Percentiles rank a stretch among this genome's conserved stretches.
Conservation (phyloP, 2,797 vertebrate genomes). For the Gymnocypris eckloni region DNA sequence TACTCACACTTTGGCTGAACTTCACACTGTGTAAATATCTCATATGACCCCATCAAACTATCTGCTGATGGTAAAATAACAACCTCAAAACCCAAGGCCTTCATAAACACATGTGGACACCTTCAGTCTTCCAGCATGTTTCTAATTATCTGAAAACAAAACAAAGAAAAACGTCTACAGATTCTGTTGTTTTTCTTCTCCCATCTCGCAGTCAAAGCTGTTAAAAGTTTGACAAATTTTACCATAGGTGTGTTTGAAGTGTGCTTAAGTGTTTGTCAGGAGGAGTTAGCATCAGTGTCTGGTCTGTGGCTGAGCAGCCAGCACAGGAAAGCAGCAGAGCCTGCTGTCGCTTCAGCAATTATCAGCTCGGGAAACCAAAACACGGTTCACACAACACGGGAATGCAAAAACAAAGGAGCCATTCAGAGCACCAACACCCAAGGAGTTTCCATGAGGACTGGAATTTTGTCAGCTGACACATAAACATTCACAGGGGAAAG, state of each 20-base stretch:
- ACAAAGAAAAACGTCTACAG: slow-evolving; percentile 69
- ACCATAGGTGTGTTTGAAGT: slow-evolving; percentile 70
- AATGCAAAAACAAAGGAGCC: slow-evolving; percentile 78
- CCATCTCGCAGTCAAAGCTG: slow-evolving; percentile 46
- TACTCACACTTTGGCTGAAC: slow-evolving; percentile 73
- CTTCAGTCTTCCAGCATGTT: slow-evolving; percentile 67
- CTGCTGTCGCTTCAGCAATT: slow-evolving; percentile 73
- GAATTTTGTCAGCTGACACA: slow-evolving; percentile 75
- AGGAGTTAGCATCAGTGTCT: slow-evolving; percentile 72
- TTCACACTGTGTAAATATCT: slow-evolving; percentile 75
- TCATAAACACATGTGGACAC: slow-evolving; percentile 71
- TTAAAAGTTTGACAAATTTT: slow-evolving; percentile 74
- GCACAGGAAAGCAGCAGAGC: slow-evolving; percentile 57
- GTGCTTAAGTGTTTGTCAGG: slow-evolving; percentile 74
- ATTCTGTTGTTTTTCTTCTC: slow-evolving; percentile 67
- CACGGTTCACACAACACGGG: slow-evolving; percentile 74
- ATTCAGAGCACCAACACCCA: slow-evolving; percentile 74
- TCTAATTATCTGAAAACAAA: slow-evolving; percentile 71
- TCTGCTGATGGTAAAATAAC: slow-evolving; percentile 72
- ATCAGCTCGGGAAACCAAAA: slow-evolving; percentile 76
- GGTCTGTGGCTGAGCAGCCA: slow-evolving; percentile 56
- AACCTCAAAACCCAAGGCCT: slow-evolving; percentile 64
- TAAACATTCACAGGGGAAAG: slow-evolving; percentile 66
- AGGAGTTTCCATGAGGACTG: slow-evolving; percentile 74
- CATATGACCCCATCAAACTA: slow-evolving; percentile 72